phyloP scores from a whole-genome alignment of 2,113 vertebrate genomes.

The Microtus pennsylvanicus region DNA sequence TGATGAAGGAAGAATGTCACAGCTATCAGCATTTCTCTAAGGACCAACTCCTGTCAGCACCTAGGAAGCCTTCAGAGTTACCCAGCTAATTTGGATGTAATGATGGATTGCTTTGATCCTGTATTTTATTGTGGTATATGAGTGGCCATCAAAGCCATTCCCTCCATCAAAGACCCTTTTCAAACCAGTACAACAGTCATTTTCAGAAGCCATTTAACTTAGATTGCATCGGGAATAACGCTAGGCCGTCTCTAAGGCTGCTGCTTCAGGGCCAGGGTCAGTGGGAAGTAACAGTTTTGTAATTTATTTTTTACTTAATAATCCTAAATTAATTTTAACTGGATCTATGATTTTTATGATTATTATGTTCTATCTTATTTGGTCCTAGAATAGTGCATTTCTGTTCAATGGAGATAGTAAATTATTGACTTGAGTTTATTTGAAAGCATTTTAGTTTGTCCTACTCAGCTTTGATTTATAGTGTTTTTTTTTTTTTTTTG shows the following conservation, averaged over 20 bases:
- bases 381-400: conserved; percentile 15
- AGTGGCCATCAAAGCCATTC: conserved; percentile 61
- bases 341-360: not conserved
- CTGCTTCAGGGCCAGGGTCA: not conserved
- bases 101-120: conserved; percentile 42
- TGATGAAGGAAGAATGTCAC: conserved; percentile 50
- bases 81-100: conserved; percentile 45
- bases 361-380: not conserved
- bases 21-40: conserved; percentile 24
- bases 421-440: conserved; percentile 43
- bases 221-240: conserved; percentile 3
- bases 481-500: no score
- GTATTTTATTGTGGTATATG: conserved; percentile 23
- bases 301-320: conserved; percentile 59
- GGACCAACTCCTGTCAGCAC: conserved; percentile 22
- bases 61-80: conserved; percentile 57
- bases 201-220: conserved; percentile 59
- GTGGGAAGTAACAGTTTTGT: not conserved
- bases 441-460: conserved; percentile 1
- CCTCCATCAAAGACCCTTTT: conserved; percentile 55
- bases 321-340: conserved; percentile 21
- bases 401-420: not conserved
- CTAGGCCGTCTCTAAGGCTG: not conserved
- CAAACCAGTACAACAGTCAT: conserved; percentile 27
- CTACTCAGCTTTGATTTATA: conserved; percentile 26